Conservation (phyloP, 2,797 vertebrate species). For the Pseudopleuronectes americanus region DNA sequence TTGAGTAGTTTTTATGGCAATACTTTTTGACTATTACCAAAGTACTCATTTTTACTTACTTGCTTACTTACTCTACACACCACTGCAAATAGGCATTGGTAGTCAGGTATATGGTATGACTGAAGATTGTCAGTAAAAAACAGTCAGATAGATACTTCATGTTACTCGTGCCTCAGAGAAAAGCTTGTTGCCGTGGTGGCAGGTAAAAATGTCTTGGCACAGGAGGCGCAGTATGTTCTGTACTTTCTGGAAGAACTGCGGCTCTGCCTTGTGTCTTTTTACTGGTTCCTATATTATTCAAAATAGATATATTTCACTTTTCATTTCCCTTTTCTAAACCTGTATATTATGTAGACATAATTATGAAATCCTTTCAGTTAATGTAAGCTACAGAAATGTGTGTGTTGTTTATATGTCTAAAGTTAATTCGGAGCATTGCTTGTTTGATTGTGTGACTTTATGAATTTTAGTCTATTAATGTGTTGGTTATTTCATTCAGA, state of each 20-base stretch:
- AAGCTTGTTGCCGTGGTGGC: slow-evolving; percentile 57
- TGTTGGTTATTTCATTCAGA: too few relatives aligned
- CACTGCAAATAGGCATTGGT: neutral
- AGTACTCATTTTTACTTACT: too few relatives aligned
- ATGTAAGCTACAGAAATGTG: neutral
- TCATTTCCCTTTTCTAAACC: neutral
- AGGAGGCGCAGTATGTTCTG: slow-evolving; percentile 22
- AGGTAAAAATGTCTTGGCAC: slow-evolving; percentile 54
- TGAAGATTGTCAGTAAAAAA: neutral
- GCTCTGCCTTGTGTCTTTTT: neutral
- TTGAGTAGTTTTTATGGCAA: too few relatives aligned
- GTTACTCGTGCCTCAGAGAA: slow-evolving; percentile 34
- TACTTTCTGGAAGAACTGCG: slow-evolving; percentile 7
- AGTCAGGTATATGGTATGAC: neutral
- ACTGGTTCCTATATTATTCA: neutral
- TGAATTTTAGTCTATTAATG: too few relatives aligned
- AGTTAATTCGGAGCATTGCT: neutral
- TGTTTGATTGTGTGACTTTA: too few relatives aligned
- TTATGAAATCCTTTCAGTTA: neutral
- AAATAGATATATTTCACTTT: neutral
- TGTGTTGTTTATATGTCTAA: neutral
- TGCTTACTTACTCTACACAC: too few relatives aligned
- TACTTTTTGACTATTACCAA: too few relatives aligned
- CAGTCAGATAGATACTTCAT: neutral
- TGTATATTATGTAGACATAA: too few relatives aligned